Evolutionary conservation across 2,888 invertebrate genomes (phyloP).

Genomic region (Fissipunctia ypsillon): DNA sequence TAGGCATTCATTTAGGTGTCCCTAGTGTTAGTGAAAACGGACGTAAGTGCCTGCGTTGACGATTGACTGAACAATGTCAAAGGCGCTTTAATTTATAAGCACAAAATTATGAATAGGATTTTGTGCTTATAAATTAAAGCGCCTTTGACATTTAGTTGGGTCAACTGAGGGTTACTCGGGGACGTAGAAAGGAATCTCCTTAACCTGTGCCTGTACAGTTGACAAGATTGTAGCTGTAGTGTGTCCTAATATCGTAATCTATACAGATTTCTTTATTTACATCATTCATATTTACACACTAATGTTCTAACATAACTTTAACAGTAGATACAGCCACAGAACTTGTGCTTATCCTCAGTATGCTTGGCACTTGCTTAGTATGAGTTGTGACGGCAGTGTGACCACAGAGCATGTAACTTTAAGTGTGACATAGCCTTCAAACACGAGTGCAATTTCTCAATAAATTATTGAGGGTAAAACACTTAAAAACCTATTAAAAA

Average conservation of each 20-base stretch:
- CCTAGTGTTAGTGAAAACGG: no score
- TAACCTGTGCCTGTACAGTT: not conserved
- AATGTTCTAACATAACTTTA: not conserved
- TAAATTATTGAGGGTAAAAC: constrained; percentile 24
- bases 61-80: not conserved
- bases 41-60: no score
- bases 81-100: not conserved
- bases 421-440: not conserved
- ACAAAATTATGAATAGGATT: no score
- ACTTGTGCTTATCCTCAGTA: not conserved
- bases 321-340: not conserved
- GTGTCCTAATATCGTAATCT: not conserved
- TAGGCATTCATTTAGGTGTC: no score
- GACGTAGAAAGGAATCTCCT: constrained; percentile 13
- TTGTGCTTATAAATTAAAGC: not conserved
- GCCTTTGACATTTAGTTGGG: constrained; percentile 28
- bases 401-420: no score
- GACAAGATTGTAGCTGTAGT: not conserved
- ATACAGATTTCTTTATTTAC: not conserved
- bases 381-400: not conserved
- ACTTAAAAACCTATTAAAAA: constrained; percentile 43
- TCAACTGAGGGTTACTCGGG: not conserved
- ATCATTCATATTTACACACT: not conserved
- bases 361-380: not conserved
- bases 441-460: constrained; percentile 7